Evolutionary conservation across 2,888 invertebrate species (phyloP), one percentile per base, ranked within the genome.

Genomic region (Nasonovia ribisnigri): DNA sequence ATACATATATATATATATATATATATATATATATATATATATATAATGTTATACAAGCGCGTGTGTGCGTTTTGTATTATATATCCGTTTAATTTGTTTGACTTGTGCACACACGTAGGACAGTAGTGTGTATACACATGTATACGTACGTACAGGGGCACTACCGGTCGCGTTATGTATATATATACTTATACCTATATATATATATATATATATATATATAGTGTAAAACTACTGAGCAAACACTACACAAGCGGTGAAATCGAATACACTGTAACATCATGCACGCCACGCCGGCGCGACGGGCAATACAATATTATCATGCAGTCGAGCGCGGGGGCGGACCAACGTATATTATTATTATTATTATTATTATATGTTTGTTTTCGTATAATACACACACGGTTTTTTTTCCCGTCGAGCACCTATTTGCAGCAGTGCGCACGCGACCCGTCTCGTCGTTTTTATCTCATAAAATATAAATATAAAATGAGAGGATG

Each of bases 81-180:
- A 67, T 29, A 36, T 92, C 88, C 48, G 87, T 88, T 92, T 92
- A 92, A 77, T 87, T 88, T 92, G 92, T 92, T 92, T 92, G 88
- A 51, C 92, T 92, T 88, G 92, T 42, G 92, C 51, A 67, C 92
- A 77, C 88, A 36, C 67, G 89, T 60, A 91, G 54, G 29, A 88
- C 67, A 46, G 67, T 88, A 48, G 92, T 88, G 67, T 87, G 46
- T 67, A 4, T 29, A 67, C 46, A 57, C 57, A 57, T n/a, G n/a
- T n/a, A n/a, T 26, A 57, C 26, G n/a, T n/a, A 57, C 57, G 26
- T 57, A 8, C 57, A 8, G 6, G n/a, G 42, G 11, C 42, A 42
- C 48, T 90, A n/a, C 60, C 1, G 16, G 20, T 4, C 42, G 11
- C 29, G 86, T 87, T 5, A 26, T 84, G 84, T 84, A 43, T 84